phyloP scores from a whole-genome alignment of 2,888 invertebrate genomes.

The Myopa testacea region DNA sequence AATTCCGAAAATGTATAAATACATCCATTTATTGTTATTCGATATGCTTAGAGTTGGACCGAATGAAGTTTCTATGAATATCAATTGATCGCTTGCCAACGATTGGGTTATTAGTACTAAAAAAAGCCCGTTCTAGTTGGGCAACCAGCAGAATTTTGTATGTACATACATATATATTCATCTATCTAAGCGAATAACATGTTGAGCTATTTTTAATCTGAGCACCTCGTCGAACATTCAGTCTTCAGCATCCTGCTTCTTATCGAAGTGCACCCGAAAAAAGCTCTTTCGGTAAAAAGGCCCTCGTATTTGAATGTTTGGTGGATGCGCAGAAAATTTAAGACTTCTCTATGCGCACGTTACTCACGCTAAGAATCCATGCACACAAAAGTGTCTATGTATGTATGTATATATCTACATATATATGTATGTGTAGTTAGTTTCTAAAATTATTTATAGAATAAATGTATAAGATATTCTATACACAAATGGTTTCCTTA shows the following conservation, averaged over 20 bases:
- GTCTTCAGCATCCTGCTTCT: neutral
- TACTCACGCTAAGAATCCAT: too few species aligned
- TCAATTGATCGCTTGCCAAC: neutral
- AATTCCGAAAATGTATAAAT: too few species aligned
- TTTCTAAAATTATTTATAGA: neutral
- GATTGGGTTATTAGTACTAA: too few species aligned
- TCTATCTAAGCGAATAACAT: constrained; percentile 4
- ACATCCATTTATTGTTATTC: neutral
- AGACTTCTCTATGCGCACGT: neutral
- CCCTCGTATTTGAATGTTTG: neutral
- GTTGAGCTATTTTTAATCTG: constrained; percentile 25
- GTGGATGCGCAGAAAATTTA: constrained; percentile 8
- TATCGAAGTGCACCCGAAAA: neutral
- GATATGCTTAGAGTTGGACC: neutral
- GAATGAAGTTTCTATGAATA: neutral
- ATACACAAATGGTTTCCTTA: too few species aligned
- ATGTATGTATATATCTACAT: neutral
- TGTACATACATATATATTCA: neutral
- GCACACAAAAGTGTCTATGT: neutral
- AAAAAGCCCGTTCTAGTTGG: too few species aligned
- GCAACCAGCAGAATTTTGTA: too few species aligned
- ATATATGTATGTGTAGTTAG: constrained; percentile 2
- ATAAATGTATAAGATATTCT: too few species aligned
- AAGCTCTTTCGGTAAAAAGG: neutral
- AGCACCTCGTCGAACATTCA: constrained; percentile 19